These are phyloP conservation scores for Tympanoctomys barrerae DNA, from an alignment of 2,797 vertebrate genomes.

Conservation along the genomic window DNA sequence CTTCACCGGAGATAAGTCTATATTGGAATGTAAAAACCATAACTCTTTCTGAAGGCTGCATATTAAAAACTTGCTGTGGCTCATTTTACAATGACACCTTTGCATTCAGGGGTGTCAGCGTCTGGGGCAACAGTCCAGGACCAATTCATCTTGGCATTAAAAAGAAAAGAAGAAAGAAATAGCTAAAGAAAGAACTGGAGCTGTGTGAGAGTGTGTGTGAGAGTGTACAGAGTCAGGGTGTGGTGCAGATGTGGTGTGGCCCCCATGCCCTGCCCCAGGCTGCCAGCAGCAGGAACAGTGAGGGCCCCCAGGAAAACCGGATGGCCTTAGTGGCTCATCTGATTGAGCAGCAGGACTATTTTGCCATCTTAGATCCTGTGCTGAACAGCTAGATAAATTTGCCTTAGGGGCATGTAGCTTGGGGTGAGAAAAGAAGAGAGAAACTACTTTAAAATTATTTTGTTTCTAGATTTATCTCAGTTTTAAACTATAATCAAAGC, in stretches of 20 bases:
- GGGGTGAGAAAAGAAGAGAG: conserved; percentile 16
- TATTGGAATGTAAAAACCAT: conserved; percentile 86
- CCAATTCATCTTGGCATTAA: conserved; percentile 84
- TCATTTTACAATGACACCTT: conserved; percentile 88
- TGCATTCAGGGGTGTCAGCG: conserved; percentile 85
- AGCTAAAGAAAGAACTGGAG: conserved; percentile 75
- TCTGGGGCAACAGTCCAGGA: conserved; percentile 81
- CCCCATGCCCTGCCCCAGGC: not conserved
- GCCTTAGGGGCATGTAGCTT: not conserved
- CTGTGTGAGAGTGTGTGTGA: conserved; percentile 82
- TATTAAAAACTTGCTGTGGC: conserved; percentile 87
- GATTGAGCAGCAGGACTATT: conserved; percentile 73
- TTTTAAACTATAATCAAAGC: conserved; percentile 22
- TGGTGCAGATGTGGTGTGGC: too few relatives aligned
- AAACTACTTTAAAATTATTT: conserved; percentile 50
- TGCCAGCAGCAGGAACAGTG: conserved; percentile 64
- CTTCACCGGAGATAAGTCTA: conserved; percentile 80
- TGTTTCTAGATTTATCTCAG: conserved; percentile 49
- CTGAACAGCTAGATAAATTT: conserved; percentile 72
- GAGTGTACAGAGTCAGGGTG: conserved; percentile 78
- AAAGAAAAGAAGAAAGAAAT: conserved; percentile 53
- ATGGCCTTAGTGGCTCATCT: conserved; percentile 76
- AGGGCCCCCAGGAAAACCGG: conserved; percentile 55
- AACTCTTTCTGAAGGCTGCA: conserved; percentile 86
- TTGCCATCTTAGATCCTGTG: conserved; percentile 65